Percentiles rank a stretch among this genome's conserved stretches.
Conservation (phyloP, 1,140 invertebrate genomes). For the Acromyrmex heyeri region DNA sequence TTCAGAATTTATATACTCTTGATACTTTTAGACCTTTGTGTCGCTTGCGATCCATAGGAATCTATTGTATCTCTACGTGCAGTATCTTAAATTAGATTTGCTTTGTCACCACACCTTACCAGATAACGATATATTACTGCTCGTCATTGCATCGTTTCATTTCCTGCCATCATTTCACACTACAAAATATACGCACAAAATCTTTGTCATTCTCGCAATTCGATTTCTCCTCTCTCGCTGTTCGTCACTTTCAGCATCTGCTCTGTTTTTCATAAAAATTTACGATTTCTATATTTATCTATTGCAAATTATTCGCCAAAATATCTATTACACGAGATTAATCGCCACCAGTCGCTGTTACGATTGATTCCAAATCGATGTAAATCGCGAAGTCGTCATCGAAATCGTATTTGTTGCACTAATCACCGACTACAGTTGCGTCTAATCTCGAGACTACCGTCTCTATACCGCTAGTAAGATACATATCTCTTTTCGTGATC, state of each 20-base stretch:
- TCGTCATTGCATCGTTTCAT: background rate
- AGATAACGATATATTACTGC: slow-evolving; percentile 10
- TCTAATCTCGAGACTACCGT: slow-evolving; percentile 38
- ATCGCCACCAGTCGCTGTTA: background rate
- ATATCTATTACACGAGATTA: slow-evolving; percentile 30
- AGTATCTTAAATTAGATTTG: slow-evolving; percentile 57
- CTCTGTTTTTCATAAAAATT: background rate
- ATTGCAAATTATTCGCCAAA: slow-evolving; percentile 24
- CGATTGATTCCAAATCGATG: background rate
- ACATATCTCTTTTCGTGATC: slow-evolving; percentile 24
- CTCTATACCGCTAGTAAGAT: slow-evolving; percentile 42
- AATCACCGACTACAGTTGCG: slow-evolving; percentile 30
- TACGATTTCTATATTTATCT: background rate
- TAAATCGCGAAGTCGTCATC: background rate
- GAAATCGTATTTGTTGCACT: slow-evolving; percentile 12
- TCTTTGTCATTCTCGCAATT: slow-evolving; percentile 15
- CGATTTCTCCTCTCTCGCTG: slow-evolving; percentile 41
- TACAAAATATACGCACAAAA: slow-evolving; percentile 59
- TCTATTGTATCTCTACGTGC: slow-evolving; percentile 52
- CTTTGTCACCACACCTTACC: slow-evolving; percentile 29
- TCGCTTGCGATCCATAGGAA: slow-evolving; percentile 12
- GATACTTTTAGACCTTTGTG: slow-evolving; percentile 47
- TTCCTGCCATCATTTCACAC: slow-evolving; percentile 2
- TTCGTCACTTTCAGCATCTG: slow-evolving; percentile 43
- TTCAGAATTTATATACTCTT: slow-evolving; percentile 57